Percentiles rank a stretch among this genome's conserved stretches.
Evolutionary conservation across 1,140 invertebrate species (phyloP).

Genomic region (Drosophila sturtevanti): DNA sequence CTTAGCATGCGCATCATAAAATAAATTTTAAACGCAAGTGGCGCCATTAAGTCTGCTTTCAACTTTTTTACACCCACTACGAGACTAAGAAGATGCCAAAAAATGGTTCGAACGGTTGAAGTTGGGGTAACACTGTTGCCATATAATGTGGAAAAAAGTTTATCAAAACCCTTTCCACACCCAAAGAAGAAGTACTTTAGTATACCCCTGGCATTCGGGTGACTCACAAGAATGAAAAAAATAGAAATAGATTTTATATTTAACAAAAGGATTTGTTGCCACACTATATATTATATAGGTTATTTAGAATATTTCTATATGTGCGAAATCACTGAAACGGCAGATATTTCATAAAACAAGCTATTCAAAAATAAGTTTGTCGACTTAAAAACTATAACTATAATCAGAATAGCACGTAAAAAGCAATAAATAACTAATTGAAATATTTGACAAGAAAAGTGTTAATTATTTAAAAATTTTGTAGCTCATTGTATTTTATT

Average conservation of each 20-base stretch:
- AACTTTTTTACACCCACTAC: conserved; percentile 80
- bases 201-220: conserved; percentile 46
- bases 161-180: conserved; percentile 78
- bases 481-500: too few species aligned
- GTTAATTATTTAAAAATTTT: too few species aligned
- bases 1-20: conserved; percentile 81
- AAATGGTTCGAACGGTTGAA: background rate
- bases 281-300: too few species aligned
- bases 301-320: too few species aligned
- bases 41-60: conserved; percentile 79
- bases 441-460: too few species aligned
- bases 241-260: background rate
- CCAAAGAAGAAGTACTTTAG: conserved; percentile 54
- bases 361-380: too few species aligned
- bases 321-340: too few species aligned
- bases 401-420: too few species aligned
- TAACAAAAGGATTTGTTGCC: too few species aligned
- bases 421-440: too few species aligned
- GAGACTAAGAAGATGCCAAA: conserved; percentile 53
- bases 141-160: conserved; percentile 78
- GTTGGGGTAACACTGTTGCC: conserved; percentile 40
- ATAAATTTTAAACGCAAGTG: conserved; percentile 81
- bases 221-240: background rate
- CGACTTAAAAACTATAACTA: too few species aligned
- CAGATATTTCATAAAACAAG: too few species aligned